Evolutionary conservation across 2,888 invertebrate species (phyloP).

Genomic region (Xylocampa areola): DNA sequence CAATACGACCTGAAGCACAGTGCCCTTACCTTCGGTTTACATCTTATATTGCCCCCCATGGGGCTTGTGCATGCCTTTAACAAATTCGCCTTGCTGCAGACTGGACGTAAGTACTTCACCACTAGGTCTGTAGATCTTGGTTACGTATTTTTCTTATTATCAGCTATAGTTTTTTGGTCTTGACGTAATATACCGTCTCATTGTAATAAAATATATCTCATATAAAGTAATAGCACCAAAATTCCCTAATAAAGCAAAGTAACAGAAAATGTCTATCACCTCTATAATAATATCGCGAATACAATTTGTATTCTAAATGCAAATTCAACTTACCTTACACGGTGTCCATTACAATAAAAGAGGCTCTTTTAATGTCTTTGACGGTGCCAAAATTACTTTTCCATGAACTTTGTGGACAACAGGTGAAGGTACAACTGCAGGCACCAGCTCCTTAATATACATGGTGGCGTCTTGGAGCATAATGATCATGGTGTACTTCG

Average conservation of each 20-base stretch:
- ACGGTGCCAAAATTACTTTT: no score
- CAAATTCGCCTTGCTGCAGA: slow-evolving; percentile 78
- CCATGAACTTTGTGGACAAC: neutral
- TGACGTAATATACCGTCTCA: no score
- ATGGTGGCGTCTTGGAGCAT: slow-evolving; percentile 74
- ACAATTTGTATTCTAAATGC: no score
- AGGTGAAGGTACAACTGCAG: slow-evolving; percentile 1
- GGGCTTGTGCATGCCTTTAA: slow-evolving; percentile 80
- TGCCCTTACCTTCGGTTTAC: slow-evolving; percentile 68
- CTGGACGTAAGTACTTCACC: slow-evolving; percentile 68
- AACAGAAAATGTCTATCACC: no score
- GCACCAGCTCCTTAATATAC: slow-evolving; percentile 58
- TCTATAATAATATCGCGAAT: no score
- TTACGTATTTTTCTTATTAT: neutral
- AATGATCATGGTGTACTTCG: slow-evolving; percentile 74
- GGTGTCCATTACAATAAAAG: no score
- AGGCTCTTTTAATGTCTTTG: no score
- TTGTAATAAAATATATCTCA: no score
- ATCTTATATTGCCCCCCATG: slow-evolving; percentile 76
- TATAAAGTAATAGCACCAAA: no score
- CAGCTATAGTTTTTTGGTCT: no score
- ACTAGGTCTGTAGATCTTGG: neutral
- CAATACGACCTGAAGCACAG: slow-evolving; percentile 67
- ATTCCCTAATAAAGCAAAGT: no score
- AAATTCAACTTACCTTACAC: no score